Evolutionary conservation across 2,797 vertebrate genomes (phyloP).

Genomic region (Alosa sapidissima): DNA sequence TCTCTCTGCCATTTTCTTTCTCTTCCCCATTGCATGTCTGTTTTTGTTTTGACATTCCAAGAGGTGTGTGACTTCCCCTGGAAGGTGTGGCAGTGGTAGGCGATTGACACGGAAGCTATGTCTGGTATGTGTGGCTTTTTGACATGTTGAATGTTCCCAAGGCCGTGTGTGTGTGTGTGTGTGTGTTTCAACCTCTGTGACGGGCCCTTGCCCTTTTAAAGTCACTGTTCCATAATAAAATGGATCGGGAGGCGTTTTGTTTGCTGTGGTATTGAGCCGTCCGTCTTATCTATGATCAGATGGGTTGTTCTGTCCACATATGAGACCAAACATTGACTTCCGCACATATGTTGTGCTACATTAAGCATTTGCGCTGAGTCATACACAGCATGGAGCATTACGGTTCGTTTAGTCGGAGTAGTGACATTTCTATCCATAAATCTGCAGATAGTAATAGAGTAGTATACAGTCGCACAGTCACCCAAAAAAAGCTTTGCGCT

Average conservation of each 20-base stretch:
- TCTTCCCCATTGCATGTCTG: conserved; percentile 37
- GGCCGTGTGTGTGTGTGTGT: neutral
- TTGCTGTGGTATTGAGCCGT: neutral
- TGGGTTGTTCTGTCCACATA: neutral
- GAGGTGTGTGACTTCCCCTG: conserved; percentile 49
- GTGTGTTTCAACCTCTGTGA: neutral
- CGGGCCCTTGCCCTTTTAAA: neutral
- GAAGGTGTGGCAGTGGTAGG: conserved; percentile 57
- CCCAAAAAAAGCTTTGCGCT: neutral
- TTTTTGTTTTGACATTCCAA: conserved; percentile 42
- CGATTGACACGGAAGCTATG: conserved; percentile 57
- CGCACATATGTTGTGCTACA: neutral
- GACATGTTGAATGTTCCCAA: conserved; percentile 24
- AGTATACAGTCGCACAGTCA: neutral
- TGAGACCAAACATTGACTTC: neutral
- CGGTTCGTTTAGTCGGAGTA: neutral
- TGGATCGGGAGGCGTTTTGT: neutral
- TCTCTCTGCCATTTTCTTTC: neutral
- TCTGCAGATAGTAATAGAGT: neutral
- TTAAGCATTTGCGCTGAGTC: neutral
- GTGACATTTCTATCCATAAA: neutral
- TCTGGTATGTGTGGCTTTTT: conserved; percentile 59
- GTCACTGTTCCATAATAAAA: neutral
- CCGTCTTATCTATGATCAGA: neutral
- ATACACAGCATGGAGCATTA: neutral